Evolutionary conservation across 2,888 invertebrate genomes (phyloP), one percentile per base, ranked within the genome.

Genomic region (Xestia xanthographa): DNA sequence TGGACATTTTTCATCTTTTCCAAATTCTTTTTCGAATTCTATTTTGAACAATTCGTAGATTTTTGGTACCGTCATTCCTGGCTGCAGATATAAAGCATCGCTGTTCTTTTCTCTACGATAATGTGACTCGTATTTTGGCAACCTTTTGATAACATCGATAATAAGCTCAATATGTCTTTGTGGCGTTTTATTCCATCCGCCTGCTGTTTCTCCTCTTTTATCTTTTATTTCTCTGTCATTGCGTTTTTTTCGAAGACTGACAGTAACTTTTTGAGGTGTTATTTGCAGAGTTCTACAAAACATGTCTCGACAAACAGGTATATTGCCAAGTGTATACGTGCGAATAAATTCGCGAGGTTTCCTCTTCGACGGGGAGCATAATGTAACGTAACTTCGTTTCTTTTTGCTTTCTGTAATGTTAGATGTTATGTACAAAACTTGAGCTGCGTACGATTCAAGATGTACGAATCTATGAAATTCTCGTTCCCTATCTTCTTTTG

Each of bases 51-150:
- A 34, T 53, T 80, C 77, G 66, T 77, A 75, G 11, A 70, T 70
- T 70, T 76, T 76, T 66, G 45, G 69, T 58, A 76, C 65, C 41
- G 75, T 76, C 70, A 72, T 72, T 56, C 69, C 77, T 72, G 77
- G 72, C 65, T 77, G 77, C 68, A 72, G 68, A 69, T 77, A 77
- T 72, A 72, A 68, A 56, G 41, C 68, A 65, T 72, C 58, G 63
- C 68, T 60, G 65, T 77, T 77, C 43, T 68, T 72, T 73, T 69
- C 72, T 50, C 77, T 66, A 65, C 77, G 53, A 69, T 77, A 77
- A 72, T 77, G 73, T 65, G 77, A 77, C 58, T 77, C 73, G 43
- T 77, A 77, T 73, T 77, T 77, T 66, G 77, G 77, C 66, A 77
- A 69, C 65, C 65, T 77, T 29, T 73, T 77, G 63, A 77, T 72